Evolutionary conservation across 2,888 invertebrate genomes (phyloP), one percentile per base, ranked within the genome.

Genomic region (Tridacna crocea): DNA sequence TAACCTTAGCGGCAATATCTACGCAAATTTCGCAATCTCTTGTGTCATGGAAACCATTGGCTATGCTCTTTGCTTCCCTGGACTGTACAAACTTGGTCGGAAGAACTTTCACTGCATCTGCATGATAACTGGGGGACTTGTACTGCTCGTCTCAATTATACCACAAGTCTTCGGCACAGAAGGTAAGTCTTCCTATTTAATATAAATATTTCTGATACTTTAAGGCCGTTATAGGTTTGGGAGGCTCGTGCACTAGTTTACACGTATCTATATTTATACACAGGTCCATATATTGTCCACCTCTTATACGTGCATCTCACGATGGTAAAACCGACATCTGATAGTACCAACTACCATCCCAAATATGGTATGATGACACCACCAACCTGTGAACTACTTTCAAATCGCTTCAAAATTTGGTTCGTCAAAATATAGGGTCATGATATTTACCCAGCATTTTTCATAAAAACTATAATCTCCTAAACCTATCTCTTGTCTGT

Each of bases 51-150:
- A 78, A 26, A 36, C 72, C 15, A 51, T 78, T 0, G 78, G 63
- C 10, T 78, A 78, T 36, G 26, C 72, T 1, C 24, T 78, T n/a
- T 78, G 78, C 36, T 61, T 78, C 27, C 78, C 72, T 12, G 65
- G 51, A 22, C 22, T 78, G 15, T 15, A 65, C 22, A 26, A n/a
- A 12, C 27, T 73, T 13, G 72, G 72, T 17, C 22, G 78, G 46
- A 78, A 78, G 78, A 72, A 17, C n/a, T 73, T 72, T 27, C 65
- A 78, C 27, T 63, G 72, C 26, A 19, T 12, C n/a, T 51, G 48
- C 12, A 72, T 78, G 78, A 27, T 63, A 22, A 3, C 36, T 12
- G 72, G 78, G 0, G 78, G 78, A 13, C 15, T 66, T n/a, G 70
- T 60, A 15, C 26, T 77, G 11, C 61, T 77, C n/a, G 27, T 70